phyloP scores from a whole-genome alignment of 2,888 invertebrate species.

The Muschampia plurimacula region DNA sequence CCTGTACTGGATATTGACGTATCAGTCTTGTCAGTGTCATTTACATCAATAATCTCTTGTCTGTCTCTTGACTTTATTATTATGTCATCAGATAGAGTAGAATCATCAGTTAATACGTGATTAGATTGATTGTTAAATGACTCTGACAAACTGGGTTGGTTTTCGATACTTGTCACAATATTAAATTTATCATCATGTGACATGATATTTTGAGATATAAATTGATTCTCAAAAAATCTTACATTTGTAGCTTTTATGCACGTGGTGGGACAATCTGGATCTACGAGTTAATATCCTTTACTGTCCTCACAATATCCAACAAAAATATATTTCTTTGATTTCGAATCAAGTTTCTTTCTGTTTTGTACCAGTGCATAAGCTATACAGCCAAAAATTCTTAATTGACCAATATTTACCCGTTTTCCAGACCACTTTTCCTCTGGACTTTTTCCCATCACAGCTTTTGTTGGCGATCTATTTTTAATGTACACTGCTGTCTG shows the following conservation, averaged over 20 bases:
- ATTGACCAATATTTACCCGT: neutral
- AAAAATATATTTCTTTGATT: neutral
- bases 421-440: neutral
- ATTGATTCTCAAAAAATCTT: neutral
- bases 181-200: neutral
- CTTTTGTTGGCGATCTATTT: conserved; percentile 4
- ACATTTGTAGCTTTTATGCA: neutral
- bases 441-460: neutral
- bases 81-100: neutral
- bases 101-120: neutral
- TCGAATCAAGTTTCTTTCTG: neutral
- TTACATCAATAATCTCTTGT: neutral
- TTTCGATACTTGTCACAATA: neutral
- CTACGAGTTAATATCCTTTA: neutral
- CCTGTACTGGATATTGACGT: neutral
- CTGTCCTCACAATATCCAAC: neutral
- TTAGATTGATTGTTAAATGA: neutral
- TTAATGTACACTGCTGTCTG: conserved; percentile 2
- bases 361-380: neutral
- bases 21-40: neutral
- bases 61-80: neutral
- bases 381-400: conserved; percentile 1
- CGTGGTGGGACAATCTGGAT: neutral
- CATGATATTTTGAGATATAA: neutral
- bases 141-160: neutral